Evolutionary conservation across 1,140 invertebrate species (phyloP).

Genomic region (Drosophila arizonae): DNA sequence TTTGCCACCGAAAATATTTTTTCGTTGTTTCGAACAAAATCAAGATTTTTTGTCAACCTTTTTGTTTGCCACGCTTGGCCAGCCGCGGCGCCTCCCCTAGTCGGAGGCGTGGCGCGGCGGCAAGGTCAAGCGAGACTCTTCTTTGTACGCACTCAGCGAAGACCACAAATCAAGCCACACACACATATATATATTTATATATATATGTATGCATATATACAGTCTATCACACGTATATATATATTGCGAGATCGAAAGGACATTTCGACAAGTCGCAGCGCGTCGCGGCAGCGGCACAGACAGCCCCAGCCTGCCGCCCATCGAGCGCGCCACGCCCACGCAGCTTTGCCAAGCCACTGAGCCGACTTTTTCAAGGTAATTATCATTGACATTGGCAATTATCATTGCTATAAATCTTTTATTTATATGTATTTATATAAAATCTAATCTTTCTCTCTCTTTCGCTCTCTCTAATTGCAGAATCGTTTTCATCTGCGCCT

Average conservation of each 20-base stretch:
- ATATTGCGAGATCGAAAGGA: slow-evolving; percentile 9
- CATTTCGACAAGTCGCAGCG: slow-evolving; percentile 13
- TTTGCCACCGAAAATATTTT: slow-evolving; percentile 58
- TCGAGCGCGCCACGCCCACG: slow-evolving; percentile 27
- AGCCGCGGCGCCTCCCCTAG: slow-evolving; percentile 14
- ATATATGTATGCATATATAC: background rate
- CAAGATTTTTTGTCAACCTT: slow-evolving; percentile 64
- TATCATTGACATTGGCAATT: slow-evolving; percentile 51
- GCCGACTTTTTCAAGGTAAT: slow-evolving; percentile 72
- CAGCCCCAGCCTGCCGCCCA: slow-evolving; percentile 1
- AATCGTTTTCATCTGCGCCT: slow-evolving; percentile 28
- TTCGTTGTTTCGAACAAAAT: slow-evolving; percentile 76
- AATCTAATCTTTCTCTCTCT: slow-evolving; percentile 1
- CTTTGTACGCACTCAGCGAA: slow-evolving; percentile 7
- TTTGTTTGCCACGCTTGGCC: slow-evolving; percentile 60
- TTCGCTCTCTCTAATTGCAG: slow-evolving; percentile 24
- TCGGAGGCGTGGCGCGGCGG: slow-evolving; percentile 6
- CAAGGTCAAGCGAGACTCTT: slow-evolving; percentile 2
- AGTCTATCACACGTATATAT: no score
- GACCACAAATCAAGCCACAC: background rate
- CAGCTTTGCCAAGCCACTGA: slow-evolving; percentile 37
- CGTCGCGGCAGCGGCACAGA: background rate
- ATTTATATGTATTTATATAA: background rate
- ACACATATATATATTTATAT: slow-evolving; percentile 5
- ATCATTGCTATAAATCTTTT: slow-evolving; percentile 1